Evolutionary conservation across 1,140 invertebrate species (phyloP), one percentile per base, ranked within the genome.

Genomic region (Chlorops oryzae): DNA sequence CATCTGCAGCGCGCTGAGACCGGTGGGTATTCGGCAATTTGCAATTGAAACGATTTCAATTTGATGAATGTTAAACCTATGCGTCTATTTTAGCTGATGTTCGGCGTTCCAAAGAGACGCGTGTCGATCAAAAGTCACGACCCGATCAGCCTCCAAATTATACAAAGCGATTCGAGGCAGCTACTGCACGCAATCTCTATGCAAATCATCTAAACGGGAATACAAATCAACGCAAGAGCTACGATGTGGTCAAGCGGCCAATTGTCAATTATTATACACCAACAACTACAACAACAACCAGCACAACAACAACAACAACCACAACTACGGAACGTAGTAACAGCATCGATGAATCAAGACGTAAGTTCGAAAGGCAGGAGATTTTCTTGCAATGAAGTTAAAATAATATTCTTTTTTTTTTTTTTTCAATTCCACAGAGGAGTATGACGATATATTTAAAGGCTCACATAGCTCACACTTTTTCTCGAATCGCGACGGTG

Each of bases 1-100:
- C 79, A 83, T 58, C 76, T 89, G 5, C 85, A 88, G 59, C 76
- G 84, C 13, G 85, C 85, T 20, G 86, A 88, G 68, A 84, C 83
- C 48, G 84, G 85, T 62, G 45, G 59, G 51, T 49, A 22, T 25
- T 25, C 10, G 20, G 9, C 13, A 15, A 39, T 40, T 17, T 39
- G 24, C 1, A 13, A 15, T 17, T n/a, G 12, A 40, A 40, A 20
- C 23, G 38, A 22, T 20, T 41, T 41, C 18, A 13, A 13, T 41
- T 18, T n/a, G n/a, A n/a, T n/a, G n/a, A n/a, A n/a, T n/a, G n/a
- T n/a, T n/a, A n/a, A n/a, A n/a, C n/a, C n/a, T n/a, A n/a, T n/a
- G n/a, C n/a, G n/a, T n/a, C n/a, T n/a, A n/a, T 18, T 61, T 28
- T 53, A 71, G 69, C 47, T 47, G 69, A 70, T 61, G 56, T 62